A percentile compares a stretch with the other conserved stretches of the same genome.
Conservation (phyloP, 2,888 invertebrate species). For the Macrosoma leucophasiata region DNA sequence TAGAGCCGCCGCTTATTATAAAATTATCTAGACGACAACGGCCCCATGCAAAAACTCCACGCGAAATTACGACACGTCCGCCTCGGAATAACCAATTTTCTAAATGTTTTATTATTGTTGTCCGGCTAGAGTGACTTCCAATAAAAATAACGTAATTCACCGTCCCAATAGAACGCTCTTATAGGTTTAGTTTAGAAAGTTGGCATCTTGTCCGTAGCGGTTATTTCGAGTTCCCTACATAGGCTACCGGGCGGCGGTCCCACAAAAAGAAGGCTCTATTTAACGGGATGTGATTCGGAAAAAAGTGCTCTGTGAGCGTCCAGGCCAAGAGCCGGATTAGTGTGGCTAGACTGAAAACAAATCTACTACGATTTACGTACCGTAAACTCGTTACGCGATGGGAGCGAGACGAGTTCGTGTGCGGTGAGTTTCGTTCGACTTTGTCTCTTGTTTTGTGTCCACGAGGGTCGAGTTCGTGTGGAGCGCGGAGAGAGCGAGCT, state of each 20-base stretch:
- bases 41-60: slow-evolving; percentile 44
- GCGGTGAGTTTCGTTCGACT: slow-evolving; percentile 36
- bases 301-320: slow-evolving; percentile 57
- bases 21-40: slow-evolving; percentile 44
- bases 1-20: slow-evolving; percentile 36
- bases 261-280: slow-evolving; percentile 65
- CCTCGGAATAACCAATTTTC: slow-evolving; percentile 48
- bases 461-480: slow-evolving; percentile 44
- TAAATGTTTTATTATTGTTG: slow-evolving; percentile 58
- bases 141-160: slow-evolving; percentile 68
- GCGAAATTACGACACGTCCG: slow-evolving; percentile 40
- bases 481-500: slow-evolving; percentile 56
- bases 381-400: slow-evolving; percentile 71
- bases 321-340: slow-evolving; percentile 63
- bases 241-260: slow-evolving; percentile 51
- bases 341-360: slow-evolving; percentile 61
- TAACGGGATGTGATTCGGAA: slow-evolving; percentile 56
- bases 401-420: slow-evolving; percentile 51
- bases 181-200: slow-evolving; percentile 73
- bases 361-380: slow-evolving; percentile 73
- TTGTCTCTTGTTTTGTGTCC: slow-evolving; percentile 41
- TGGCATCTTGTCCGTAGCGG: slow-evolving; percentile 70
- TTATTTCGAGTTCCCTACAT: slow-evolving; percentile 63
- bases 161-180: slow-evolving; percentile 52
- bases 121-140: slow-evolving; percentile 45